Evolutionary conservation across 2,113 vertebrate genomes (phyloP).

Genomic region (Oryzias celebensis): DNA sequence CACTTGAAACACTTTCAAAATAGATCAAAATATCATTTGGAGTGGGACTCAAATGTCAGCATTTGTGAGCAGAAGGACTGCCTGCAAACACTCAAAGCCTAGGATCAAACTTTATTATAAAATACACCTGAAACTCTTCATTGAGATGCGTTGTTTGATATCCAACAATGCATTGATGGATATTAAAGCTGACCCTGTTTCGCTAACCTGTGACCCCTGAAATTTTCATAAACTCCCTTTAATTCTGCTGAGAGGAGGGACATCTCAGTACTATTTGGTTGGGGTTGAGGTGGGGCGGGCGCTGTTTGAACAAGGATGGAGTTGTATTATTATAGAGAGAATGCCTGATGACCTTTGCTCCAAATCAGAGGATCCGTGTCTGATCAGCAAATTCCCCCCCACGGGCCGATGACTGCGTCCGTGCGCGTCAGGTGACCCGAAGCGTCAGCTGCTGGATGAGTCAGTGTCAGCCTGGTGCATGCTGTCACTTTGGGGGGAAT

Average conservation of each 20-base stretch:
- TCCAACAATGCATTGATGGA: too few species aligned
- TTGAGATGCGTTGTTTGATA: too few species aligned
- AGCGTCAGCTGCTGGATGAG: slow-evolving; percentile 57
- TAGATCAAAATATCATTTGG: too few species aligned
- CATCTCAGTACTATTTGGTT: slow-evolving; percentile 42
- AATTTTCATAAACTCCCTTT: too few species aligned
- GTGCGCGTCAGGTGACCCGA: slow-evolving; percentile 33
- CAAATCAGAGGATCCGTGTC: slow-evolving; percentile 43
- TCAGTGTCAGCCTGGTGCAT: slow-evolving; percentile 39
- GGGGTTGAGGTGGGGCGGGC: slow-evolving; percentile 10
- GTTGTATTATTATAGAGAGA: slow-evolving; percentile 42
- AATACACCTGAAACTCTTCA: too few species aligned
- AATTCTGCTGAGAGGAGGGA: background rate
- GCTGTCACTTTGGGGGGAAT: slow-evolving; percentile 1
- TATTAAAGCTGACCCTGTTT: too few species aligned
- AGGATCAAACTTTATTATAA: too few species aligned
- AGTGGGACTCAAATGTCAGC: slow-evolving; percentile 4
- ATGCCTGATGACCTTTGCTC: slow-evolving; percentile 62
- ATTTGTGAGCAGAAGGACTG: slow-evolving; percentile 44
- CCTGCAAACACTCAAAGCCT: slow-evolving; percentile 10
- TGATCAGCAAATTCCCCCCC: slow-evolving; percentile 42
- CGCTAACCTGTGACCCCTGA: too few species aligned
- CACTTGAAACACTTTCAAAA: too few species aligned
- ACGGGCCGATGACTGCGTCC: slow-evolving; percentile 27
- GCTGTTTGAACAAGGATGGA: slow-evolving; percentile 55